Percentiles rank a stretch among this genome's conserved stretches.
Evolutionary conservation across 1,140 invertebrate genomes (phyloP).

Genomic region (Mylabris phalerata): DNA sequence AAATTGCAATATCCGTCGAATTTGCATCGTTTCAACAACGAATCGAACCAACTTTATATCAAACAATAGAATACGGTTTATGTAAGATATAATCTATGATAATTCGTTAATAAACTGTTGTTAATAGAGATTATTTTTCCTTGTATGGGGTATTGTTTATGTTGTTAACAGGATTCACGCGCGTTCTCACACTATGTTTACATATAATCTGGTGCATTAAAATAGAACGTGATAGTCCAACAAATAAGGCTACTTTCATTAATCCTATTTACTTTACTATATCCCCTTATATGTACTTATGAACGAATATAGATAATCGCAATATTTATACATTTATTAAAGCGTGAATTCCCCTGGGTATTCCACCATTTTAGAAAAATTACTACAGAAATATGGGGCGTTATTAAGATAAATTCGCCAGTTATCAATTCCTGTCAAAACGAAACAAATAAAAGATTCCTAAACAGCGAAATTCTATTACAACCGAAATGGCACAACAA

Average conservation of each 20-base stretch:
- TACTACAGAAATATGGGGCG: no score
- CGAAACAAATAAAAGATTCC: no score
- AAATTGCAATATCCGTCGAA: not conserved
- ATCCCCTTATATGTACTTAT: not conserved
- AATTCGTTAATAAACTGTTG: not conserved
- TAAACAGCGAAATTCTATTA: no score
- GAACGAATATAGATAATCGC: not conserved
- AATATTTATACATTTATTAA: slow-evolving; percentile 7
- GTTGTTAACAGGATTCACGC: slow-evolving; percentile 1
- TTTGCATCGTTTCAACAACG: not conserved
- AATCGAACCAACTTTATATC: not conserved
- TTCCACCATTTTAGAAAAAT: no score
- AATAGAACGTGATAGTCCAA: slow-evolving; percentile 11
- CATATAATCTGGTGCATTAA: not conserved
- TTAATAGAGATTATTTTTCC: not conserved
- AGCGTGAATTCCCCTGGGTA: not conserved
- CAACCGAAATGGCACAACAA: no score
- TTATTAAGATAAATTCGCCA: no score
- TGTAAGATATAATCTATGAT: no score
- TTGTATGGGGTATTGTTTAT: not conserved
- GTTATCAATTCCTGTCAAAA: no score
- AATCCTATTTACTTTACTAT: slow-evolving; percentile 8
- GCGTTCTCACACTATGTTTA: not conserved
- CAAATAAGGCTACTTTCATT: slow-evolving; percentile 11
- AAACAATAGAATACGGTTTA: not conserved